These are phyloP conservation scores for Parelbella ahira DNA, from an alignment of 2,888 invertebrate genomes.

Conservation along the genomic window DNA sequence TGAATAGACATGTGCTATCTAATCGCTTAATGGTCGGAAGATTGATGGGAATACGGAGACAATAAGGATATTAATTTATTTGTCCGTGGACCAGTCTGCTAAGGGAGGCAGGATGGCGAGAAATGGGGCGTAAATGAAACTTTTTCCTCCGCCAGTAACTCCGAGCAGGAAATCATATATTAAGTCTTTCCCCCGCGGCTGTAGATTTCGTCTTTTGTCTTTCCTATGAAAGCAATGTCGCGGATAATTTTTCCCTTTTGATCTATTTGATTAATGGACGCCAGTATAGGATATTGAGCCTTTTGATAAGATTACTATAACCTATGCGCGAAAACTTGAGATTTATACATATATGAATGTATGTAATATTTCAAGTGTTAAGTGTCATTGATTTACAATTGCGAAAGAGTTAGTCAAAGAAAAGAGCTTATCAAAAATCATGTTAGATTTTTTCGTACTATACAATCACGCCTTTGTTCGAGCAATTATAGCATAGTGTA, in stretches of 20 bases:
- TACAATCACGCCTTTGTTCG: no score
- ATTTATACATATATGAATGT: no score
- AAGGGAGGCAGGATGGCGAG: constrained; percentile 23
- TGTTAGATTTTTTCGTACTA: no score
- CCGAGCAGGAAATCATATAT: constrained; percentile 29
- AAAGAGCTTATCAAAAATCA: no score
- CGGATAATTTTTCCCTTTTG: neutral
- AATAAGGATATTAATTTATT: constrained; percentile 49
- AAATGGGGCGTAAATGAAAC: constrained; percentile 41
- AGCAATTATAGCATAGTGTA: no score
- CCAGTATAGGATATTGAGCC: no score
- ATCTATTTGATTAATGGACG: no score
- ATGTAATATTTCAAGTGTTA: no score
- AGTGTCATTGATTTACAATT: no score
- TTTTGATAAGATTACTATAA: no score
- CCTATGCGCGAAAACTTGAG: no score
- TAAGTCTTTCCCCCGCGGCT: constrained; percentile 25
- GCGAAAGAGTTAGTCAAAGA: no score
- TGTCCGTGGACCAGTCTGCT: constrained; percentile 25
- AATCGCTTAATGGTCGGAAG: constrained; percentile 65
- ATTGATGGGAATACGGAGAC: constrained; percentile 57
- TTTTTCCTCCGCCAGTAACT: constrained; percentile 33
- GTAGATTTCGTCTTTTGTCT: neutral
- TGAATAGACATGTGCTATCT: constrained; percentile 56
- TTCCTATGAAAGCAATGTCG: constrained; percentile 2